Conservation (phyloP, 2,113 vertebrate species). For the Tinamus guttatus region DNA sequence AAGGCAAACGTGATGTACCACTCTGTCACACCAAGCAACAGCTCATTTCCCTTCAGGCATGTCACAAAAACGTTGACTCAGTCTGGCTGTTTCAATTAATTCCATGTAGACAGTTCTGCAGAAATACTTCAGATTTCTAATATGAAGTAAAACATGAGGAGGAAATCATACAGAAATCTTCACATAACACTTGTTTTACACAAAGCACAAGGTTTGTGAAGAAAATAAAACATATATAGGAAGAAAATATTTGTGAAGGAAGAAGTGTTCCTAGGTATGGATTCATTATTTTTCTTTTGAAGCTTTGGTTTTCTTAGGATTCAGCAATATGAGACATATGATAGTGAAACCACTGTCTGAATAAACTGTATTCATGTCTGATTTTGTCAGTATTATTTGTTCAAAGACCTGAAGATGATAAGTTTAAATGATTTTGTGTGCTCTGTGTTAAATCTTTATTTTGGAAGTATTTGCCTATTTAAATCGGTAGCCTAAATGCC, state of each 20-base stretch:
- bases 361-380: background rate
- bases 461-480: conserved; percentile 14
- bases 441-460: background rate
- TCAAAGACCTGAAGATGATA: background rate
- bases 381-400: conserved; percentile 7
- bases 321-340: background rate
- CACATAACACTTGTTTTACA: background rate
- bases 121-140: background rate
- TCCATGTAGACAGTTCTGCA: background rate
- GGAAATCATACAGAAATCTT: background rate
- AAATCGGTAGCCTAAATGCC: background rate
- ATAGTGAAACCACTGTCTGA: conserved; percentile 27
- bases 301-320: background rate
- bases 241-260: background rate
- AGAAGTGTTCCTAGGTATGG: background rate
- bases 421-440: background rate
- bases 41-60: fast-evolving
- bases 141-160: background rate
- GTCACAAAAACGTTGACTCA: background rate
- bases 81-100: background rate
- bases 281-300: background rate
- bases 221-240: background rate
- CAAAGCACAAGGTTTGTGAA: background rate
- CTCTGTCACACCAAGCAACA: background rate
- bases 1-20: background rate